Percentiles rank a stretch among this genome's conserved stretches.
These are phyloP conservation scores for Gopherus flavomarginatus DNA, from an alignment of 2,113 vertebrate genomes.

Conservation along the genomic window DNA sequence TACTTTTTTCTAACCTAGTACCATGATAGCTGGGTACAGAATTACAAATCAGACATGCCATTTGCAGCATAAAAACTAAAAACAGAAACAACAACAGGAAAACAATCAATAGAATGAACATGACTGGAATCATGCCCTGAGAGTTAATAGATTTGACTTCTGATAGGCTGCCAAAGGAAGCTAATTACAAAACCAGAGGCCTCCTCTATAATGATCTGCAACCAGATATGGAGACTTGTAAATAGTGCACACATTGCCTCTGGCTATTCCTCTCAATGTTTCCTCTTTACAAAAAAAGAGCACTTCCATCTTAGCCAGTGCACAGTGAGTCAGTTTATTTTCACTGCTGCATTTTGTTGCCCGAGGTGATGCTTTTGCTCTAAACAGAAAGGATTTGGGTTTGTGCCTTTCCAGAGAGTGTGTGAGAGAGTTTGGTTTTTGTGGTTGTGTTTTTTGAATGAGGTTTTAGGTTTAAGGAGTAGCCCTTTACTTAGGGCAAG, in stretches of 20 bases:
- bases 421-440: background rate
- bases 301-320: background rate
- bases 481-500: background rate
- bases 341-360: background rate
- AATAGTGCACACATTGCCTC: background rate
- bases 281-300: background rate
- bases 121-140: background rate
- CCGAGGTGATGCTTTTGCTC: background rate
- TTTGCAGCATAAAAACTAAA: background rate
- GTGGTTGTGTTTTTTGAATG: background rate
- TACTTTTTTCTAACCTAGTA: background rate
- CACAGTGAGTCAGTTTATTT: background rate
- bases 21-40: background rate
- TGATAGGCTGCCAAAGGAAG: background rate
- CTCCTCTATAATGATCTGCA: background rate
- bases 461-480: background rate
- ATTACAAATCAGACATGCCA: background rate
- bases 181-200: background rate
- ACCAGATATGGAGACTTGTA: background rate
- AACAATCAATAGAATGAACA: background rate
- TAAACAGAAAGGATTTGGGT: background rate
- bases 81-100: background rate
- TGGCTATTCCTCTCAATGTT: background rate
- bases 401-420: background rate
- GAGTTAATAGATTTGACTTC: background rate